Evolutionary conservation across 2,113 vertebrate species (phyloP), one percentile per base, ranked within the genome.

Genomic region (Chaetodon auriga): DNA sequence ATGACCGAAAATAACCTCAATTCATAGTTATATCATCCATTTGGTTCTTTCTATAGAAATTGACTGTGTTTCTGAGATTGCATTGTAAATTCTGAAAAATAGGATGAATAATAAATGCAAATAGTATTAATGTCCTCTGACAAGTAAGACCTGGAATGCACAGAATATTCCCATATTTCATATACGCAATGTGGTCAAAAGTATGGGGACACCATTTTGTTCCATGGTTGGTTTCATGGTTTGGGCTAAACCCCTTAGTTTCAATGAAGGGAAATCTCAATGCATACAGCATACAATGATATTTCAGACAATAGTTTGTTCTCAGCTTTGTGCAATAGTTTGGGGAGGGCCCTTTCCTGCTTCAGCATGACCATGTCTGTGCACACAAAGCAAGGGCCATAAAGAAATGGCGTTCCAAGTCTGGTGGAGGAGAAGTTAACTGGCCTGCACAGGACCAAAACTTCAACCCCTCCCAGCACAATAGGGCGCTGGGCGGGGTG

Each of bases 1-100:
- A 13, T 71, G 48, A 68, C 54, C 7, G 1, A 64, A 2, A 57
- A 35, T 86, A 66, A 86, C 85, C 87, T 57, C 13, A 35, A 45
- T n/a, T 62, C 13, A 43, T 51, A 19, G 19, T 45, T 7, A 36
- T 25, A 43, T 76, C n/a, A 61, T 12, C 66, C 14, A 60, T 11
- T 60, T 30, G 21, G 53, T 49, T 65, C 18, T 19, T 38, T 71
- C 19, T 19, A 45, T 38, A 54, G 18, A 77, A 23, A 46, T 21
- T 36, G 10, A 41, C 25, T 43, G 5, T 58, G 71, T 62, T 25
- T 71, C 58, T 65, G 30, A 16, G 12, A 57, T 15, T 43, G 12
- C 35, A 43, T 61, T 60, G 68, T 5, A n/a, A 36, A 18, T n/a
- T 1, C 15, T 25, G 16, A 58, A 49, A 63, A 54, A 65, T 23